phyloP scores from a whole-genome alignment of 1,140 invertebrate genomes.

The Carcinoscorpius rotundicauda region DNA sequence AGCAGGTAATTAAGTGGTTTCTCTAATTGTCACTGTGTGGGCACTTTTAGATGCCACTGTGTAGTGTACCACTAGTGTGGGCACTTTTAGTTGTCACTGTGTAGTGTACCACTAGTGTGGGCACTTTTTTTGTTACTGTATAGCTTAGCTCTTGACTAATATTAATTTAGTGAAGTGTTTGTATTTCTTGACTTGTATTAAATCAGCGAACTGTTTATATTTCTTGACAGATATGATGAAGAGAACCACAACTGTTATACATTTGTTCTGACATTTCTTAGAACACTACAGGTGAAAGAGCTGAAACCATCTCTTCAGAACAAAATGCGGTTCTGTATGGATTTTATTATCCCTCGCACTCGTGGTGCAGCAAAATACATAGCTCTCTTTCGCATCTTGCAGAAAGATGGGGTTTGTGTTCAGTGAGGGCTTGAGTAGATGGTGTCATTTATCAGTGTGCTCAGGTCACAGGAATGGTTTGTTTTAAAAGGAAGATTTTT shows the following conservation, averaged over 20 bases:
- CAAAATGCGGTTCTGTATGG: slow-evolving; percentile 54
- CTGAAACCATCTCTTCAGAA: slow-evolving; percentile 27
- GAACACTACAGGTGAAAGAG: slow-evolving; percentile 12
- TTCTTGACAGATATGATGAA: slow-evolving; percentile 47
- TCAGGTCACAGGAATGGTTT: too few species aligned
- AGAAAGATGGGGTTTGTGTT: slow-evolving; percentile 8
- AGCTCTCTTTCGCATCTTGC: slow-evolving; percentile 50
- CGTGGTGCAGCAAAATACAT: slow-evolving; percentile 66
- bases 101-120: too few species aligned
- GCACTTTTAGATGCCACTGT: too few species aligned
- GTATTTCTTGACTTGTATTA: slow-evolving; percentile 5
- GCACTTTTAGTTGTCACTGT: too few species aligned
- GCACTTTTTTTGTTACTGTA: too few species aligned
- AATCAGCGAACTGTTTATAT: neutral
- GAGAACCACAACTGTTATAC: slow-evolving; percentile 62
- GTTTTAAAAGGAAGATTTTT: too few species aligned
- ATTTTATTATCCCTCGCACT: slow-evolving; percentile 58
- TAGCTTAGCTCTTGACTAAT: too few species aligned
- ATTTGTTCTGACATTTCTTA: slow-evolving; percentile 59
- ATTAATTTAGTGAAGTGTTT: slow-evolving; percentile 1
- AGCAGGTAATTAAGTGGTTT: slow-evolving; percentile 32
- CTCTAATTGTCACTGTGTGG: too few species aligned
- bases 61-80: too few species aligned
- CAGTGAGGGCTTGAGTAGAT: neutral
- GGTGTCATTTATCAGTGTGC: too few species aligned